Base-by-base conservation (phyloP, 2,888 invertebrate genomes). In the Andrena haemorrhoa region DNA sequence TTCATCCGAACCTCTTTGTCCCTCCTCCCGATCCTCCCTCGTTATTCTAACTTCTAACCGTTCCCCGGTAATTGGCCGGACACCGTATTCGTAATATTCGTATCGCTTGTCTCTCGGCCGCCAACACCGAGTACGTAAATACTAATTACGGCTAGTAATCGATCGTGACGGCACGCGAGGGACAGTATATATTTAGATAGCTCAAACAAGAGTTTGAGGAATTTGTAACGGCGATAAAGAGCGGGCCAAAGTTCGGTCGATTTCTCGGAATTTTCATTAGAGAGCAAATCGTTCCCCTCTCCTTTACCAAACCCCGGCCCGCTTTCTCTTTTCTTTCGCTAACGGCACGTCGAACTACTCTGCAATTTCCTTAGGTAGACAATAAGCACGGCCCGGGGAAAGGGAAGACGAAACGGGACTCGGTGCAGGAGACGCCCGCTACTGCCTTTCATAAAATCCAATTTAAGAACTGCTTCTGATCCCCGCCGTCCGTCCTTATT, bases 391-490 rank as follows among this genome's bases (percentile, higher is more conserved):
- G 69, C 63, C 63, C 49, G 51, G 33, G 76, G 75, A 72, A 78
- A 72, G 66, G 79, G 61, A 61, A 75, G 66, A 65, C 75, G 73
- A 70, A 77, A 79, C 66, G 70, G 58, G 71, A 75, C 31, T 33
- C 66, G n/a, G 73, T 41, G 81, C 70, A 60, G 72, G 63, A 69
- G 61, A 60, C 74, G 70, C 31, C 56, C 49, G 51, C 71, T 56
- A 71, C 78, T 23, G 70, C 78, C 79, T 84, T 86, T 88, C 85
- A 86, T 89, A 84, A 89, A 83, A 89, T 87, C 83, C 81, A 89
- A 89, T 88, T 89, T 89, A 85, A 89, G 76, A 88, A 86, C 86
- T 86, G 80, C 77, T 83, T 77, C 84, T 81, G 82, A 86, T 81
- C 74, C 82, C 51, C 75, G 66, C 68, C 79, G 74, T 85, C 76